phyloP scores from a whole-genome alignment of 23 tunicate genomes.

The Clavelina lepadiformis region DNA sequence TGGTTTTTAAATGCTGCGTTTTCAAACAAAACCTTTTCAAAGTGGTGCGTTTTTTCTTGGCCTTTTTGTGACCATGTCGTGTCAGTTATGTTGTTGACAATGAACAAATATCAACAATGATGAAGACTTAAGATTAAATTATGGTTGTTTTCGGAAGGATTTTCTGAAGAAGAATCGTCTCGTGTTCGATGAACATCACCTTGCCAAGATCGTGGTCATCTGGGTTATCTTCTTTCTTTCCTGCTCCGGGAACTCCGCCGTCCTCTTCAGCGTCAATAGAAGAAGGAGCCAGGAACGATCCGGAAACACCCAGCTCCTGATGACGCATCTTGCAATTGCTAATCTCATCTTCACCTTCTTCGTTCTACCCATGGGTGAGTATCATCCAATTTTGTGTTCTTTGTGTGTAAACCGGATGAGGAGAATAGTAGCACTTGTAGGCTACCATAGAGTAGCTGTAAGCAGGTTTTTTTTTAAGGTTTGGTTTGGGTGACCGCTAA shows the following conservation, averaged over 20 bases:
- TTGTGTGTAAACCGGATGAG: neutral
- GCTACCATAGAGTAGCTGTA: too few species aligned
- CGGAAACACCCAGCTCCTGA: constrained; percentile 45
- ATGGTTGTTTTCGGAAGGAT: too few species aligned
- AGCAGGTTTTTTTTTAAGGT: too few species aligned
- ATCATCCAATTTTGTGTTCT: neutral
- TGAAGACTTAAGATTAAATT: too few species aligned
- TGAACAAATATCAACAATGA: too few species aligned
- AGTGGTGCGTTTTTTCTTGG: too few species aligned
- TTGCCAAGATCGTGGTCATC: constrained; percentile 40
- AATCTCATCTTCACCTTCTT: constrained; percentile 54
- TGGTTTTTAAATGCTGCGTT: too few species aligned
- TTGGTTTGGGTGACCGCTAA: too few species aligned
- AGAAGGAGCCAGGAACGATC: constrained; percentile 16
- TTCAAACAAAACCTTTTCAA: too few species aligned
- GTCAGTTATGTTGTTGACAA: too few species aligned
- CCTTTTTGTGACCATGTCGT: too few species aligned
- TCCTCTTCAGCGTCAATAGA: constrained; percentile 55
- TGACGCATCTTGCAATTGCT: constrained; percentile 59
- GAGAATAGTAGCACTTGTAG: neutral
- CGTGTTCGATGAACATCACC: constrained; percentile 32
- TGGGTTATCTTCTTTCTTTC: constrained; percentile 55
- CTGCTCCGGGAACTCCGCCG: constrained; percentile 44
- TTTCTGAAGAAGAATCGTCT: constrained; percentile 31
- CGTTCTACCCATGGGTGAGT: constrained; percentile 75